These are phyloP conservation scores for Saccopteryx bilineata DNA, from an alignment of 2,113 vertebrate genomes.

Conservation along the genomic window DNA sequence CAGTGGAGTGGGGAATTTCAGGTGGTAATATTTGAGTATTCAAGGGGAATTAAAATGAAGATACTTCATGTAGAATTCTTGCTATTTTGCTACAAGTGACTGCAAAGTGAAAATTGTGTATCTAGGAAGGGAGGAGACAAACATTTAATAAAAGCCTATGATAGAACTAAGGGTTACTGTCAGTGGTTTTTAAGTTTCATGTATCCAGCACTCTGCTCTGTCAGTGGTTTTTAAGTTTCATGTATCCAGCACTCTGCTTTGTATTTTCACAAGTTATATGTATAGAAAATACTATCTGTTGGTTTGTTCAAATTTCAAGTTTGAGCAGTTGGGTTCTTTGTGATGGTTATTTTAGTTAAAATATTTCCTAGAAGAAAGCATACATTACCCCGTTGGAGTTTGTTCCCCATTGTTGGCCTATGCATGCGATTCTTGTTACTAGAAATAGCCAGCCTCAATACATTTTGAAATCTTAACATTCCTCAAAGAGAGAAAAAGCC, in stretches of 20 bases:
- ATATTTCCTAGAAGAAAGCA: not conserved
- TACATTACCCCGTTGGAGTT: not conserved
- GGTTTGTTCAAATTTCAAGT: conserved; percentile 33
- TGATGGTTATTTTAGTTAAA: not conserved
- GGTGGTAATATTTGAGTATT: not conserved
- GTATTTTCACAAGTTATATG: not conserved
- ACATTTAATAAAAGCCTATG: not conserved
- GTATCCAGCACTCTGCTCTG: too few species aligned
- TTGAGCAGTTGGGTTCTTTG: conserved; percentile 3
- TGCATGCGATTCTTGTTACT: not conserved
- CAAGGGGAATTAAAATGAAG: not conserved
- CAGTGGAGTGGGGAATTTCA: not conserved
- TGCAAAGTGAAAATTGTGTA: not conserved
- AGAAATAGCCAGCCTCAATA: conserved; percentile 7
- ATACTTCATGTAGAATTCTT: not conserved
- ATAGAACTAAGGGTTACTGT: not conserved
- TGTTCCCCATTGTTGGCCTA: not conserved
- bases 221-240: not conserved
- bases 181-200: not conserved
- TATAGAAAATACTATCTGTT: not conserved
- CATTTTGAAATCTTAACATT: conserved; percentile 22
- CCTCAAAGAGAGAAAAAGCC: not conserved
- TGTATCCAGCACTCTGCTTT: not conserved
- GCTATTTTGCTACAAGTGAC: not conserved
- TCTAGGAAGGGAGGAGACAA: not conserved